Evolutionary conservation across 2,797 vertebrate species (phyloP).

Genomic region (Chloroceryle inda): DNA sequence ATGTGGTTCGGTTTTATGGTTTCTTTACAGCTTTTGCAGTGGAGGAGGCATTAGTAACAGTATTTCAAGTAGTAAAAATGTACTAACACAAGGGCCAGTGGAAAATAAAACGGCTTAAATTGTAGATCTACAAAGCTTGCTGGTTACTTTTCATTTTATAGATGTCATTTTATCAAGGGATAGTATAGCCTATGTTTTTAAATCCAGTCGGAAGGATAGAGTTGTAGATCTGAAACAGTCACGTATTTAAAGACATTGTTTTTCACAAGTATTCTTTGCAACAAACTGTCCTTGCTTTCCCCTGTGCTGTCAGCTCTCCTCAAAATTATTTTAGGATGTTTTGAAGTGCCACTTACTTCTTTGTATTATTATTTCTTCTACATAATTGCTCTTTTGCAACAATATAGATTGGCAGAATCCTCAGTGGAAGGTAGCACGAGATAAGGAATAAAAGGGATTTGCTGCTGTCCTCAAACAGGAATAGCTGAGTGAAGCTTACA

Average conservation of each 20-base stretch:
- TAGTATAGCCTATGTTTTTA: neutral
- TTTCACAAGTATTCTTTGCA: neutral
- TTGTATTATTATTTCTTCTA: neutral
- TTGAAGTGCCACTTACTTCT: neutral
- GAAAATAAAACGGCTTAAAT: neutral
- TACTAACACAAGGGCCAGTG: neutral
- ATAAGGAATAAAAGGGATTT: neutral
- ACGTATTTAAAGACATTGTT: neutral
- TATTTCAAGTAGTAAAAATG: neutral
- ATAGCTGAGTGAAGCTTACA: neutral
- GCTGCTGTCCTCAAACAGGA: neutral
- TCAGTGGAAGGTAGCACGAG: neutral
- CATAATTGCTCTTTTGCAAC: neutral
- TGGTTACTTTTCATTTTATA: neutral
- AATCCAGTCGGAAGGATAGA: neutral
- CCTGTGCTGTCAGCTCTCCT: neutral
- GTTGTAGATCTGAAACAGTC: neutral
- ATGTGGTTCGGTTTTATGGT: neutral
- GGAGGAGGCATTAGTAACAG: neutral
- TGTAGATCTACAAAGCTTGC: neutral
- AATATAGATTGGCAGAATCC: neutral
- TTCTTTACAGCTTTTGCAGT: neutral
- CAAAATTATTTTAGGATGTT: neutral
- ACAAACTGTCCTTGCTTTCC: neutral
- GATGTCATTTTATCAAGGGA: neutral